Evolutionary conservation across 1,140 invertebrate species (phyloP), one percentile per base, ranked within the genome.

Genomic region (Drosophila gunungcola): DNA sequence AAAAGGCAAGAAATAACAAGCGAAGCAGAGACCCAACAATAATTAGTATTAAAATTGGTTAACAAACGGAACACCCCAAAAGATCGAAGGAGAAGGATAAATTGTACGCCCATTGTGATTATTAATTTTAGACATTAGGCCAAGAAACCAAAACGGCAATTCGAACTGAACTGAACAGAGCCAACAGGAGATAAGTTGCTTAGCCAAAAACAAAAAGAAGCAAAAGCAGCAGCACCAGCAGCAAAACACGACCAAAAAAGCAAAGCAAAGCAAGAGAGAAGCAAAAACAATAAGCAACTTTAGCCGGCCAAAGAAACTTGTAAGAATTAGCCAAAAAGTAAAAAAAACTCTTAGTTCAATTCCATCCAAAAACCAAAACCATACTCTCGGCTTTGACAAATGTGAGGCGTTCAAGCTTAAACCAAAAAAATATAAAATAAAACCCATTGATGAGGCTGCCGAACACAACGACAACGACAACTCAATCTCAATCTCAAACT

Each of bases 21-120:
- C 56, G 29, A 46, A 83, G 62, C 52, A 78, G 58, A 85, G 56
- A 86, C 53, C 73, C 70, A 90, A 90, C 85, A 90, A 90, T 86
- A 90, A 90, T 78, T 90, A 86, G 81, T 55, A 73, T 79, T 90
- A 81, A 90, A 65, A 57, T 76, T 75, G 63, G 60, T 76, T 67
- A 75, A 76, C 61, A 76, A 74, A 41, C 70, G 64, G 61, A 74
- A 84, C 48, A 80, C 57, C 69, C 56, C 27, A 43, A 56, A 16
- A 36, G n/a, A 64, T 60, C 48, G 16, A 74, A 54, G 16, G 2
- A 36, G 43, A 29, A 52, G 42, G 79, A 64, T 64, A 73, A 73
- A 58, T 82, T 81, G 75, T 77, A 82, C 80, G 80, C 80, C 80
- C 89, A 91, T 91, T 91, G 90, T 91, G 90, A 91, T 91, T 91